Conservation (phyloP, 2,888 invertebrate species). For the Nemurella pictetii region DNA sequence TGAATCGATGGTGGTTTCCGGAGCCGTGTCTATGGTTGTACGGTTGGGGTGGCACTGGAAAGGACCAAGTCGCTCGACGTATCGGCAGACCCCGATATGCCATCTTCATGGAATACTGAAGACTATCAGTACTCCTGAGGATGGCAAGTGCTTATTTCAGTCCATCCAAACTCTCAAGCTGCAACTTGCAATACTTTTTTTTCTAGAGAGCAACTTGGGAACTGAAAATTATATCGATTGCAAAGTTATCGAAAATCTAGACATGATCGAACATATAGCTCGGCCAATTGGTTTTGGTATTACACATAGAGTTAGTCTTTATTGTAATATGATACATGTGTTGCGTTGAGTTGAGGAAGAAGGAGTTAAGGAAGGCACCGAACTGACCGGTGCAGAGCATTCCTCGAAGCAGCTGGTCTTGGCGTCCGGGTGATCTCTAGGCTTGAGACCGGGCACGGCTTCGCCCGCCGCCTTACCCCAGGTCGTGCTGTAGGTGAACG, state of each 20-base stretch:
- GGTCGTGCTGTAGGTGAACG: neutral
- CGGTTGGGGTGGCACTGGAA: no score
- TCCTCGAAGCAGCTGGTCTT: neutral
- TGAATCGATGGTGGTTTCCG: no score
- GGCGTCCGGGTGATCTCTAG: neutral
- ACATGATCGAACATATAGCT: neutral
- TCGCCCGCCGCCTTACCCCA: conserved; percentile 6
- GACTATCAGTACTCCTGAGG: no score
- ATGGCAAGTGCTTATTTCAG: no score
- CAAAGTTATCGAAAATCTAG: neutral
- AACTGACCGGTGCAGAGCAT: neutral
- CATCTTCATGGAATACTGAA: no score
- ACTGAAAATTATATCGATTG: neutral
- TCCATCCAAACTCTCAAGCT: no score
- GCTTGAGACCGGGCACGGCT: neutral
- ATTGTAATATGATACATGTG: neutral
- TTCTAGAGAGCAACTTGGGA: no score
- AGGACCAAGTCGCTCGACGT: no score
- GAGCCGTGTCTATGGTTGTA: no score
- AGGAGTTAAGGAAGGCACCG: no score
- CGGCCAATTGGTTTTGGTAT: neutral
- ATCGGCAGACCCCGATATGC: no score
- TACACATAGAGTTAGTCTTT: neutral
- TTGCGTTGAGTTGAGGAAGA: neutral
- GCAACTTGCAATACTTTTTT: no score